Base-by-base conservation (phyloP, 2,888 invertebrate genomes). In the Bruchidius siliquastri region DNA sequence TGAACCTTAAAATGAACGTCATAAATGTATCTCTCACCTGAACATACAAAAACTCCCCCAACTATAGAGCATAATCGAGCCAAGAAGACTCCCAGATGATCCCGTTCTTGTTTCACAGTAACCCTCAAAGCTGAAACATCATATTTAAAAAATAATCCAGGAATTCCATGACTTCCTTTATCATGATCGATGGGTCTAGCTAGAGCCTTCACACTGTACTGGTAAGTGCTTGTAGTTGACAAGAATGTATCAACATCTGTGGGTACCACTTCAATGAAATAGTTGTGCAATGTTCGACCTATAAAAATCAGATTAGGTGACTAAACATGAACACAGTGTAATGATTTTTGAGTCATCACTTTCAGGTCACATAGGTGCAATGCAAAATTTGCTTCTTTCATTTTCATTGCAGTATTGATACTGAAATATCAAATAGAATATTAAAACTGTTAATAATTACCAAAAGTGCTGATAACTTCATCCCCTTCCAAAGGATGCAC, bases 401-500 rank as follows among this genome's bases (percentile, higher is more conserved):
- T n/a, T n/a, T n/a, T n/a, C n/a, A n/a, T n/a, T n/a, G n/a, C n/a
- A n/a, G n/a, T n/a, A n/a, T n/a, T 21, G 2, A 67, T 71, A 67
- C 20, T 21, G 30, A 20, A 26, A 22, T 21, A 70, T 68, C 22
- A 21, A 18, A n/a, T 67, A 20, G 18, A 73, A 68, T 21, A 67
- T n/a, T 22, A n/a, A 69, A 20, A 22, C 21, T 30, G n/a, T 26
- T 4, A 4, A 26, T 26, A 49, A 74, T 75, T 74, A 79, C 79
- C 79, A 74, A 77, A 72, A 30, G 70, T 32, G 49, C 74, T 75
- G 30, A 96, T 89, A 84, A 95, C 93, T 84, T 98, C 96, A 85
- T 97, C 98, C 18, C 97, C 98, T 88, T 99, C 98, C 74, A 99
- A 87, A 0, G 99, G 98, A 86, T 98, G 96, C 76, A 99, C 92